phyloP scores from a whole-genome alignment of 2,888 invertebrate genomes.

The Vannuccia rotundouncinata region DNA sequence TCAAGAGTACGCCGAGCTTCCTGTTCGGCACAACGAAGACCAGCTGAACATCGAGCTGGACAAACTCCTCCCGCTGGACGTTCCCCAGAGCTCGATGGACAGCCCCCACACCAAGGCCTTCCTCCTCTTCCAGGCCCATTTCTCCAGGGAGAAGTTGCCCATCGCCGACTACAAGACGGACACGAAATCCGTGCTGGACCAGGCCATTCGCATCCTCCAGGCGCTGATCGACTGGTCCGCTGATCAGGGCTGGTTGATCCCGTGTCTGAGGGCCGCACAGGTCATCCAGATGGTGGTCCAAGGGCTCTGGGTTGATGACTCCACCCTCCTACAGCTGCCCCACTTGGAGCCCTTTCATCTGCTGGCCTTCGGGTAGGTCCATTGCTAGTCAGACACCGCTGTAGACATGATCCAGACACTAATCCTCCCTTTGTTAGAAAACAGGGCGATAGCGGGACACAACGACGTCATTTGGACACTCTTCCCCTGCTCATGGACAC shows the following conservation, averaged over 20 bases:
- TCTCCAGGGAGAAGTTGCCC: slow-evolving; percentile 73
- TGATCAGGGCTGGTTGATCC: slow-evolving; percentile 79
- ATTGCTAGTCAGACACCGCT: too few species aligned
- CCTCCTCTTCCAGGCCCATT: slow-evolving; percentile 85
- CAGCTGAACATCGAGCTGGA: slow-evolving; percentile 78
- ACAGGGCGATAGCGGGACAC: too few species aligned
- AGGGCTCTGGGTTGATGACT: slow-evolving; percentile 70
- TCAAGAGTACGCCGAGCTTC: slow-evolving; percentile 81
- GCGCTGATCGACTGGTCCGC: slow-evolving; percentile 91
- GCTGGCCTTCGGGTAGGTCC: slow-evolving; percentile 42
- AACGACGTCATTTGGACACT: too few species aligned
- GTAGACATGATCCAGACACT: too few species aligned
- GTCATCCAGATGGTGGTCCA: slow-evolving; percentile 81
- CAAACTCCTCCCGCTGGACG: slow-evolving; percentile 67
- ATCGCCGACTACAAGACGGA: slow-evolving; percentile 91
- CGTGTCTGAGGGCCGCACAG: slow-evolving; percentile 68
- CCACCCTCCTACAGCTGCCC: slow-evolving; percentile 67
- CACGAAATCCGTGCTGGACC: slow-evolving; percentile 90
- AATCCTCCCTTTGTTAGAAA: too few species aligned
- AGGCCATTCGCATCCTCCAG: slow-evolving; percentile 87
- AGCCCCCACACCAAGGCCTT: slow-evolving; percentile 89
- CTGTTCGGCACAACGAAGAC: slow-evolving; percentile 96
- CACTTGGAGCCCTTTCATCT: slow-evolving; percentile 63
- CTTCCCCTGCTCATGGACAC: too few species aligned
- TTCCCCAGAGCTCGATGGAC: slow-evolving; percentile 70